phyloP scores from a whole-genome alignment of 2,797 vertebrate genomes.

The Tympanoctomys barrerae region DNA sequence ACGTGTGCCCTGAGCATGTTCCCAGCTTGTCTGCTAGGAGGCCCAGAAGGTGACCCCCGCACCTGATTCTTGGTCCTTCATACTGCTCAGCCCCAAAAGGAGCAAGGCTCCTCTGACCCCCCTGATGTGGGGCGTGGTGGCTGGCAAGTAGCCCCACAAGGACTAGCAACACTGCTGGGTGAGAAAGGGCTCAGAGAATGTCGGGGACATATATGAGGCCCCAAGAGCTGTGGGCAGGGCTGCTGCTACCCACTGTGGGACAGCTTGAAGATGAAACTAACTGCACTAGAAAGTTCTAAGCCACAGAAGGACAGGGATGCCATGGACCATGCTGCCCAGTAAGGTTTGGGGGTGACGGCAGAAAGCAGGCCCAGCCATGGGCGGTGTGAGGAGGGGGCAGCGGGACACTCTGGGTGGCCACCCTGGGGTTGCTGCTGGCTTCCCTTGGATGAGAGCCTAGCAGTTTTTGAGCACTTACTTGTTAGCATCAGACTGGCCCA shows the following conservation, averaged over 20 bases:
- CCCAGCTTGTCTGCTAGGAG: conserved; percentile 25
- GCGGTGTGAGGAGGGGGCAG: not conserved
- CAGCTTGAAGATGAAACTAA: not conserved
- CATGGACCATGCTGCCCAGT: not conserved
- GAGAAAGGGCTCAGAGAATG: not conserved
- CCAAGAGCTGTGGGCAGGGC: not conserved
- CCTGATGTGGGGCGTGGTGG: too few relatives aligned
- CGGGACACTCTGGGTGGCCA: not conserved
- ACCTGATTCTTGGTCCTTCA: not conserved
- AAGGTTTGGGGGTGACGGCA: not conserved
- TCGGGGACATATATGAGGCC: not conserved
- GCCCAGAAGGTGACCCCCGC: not conserved
- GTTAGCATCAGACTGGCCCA: not conserved
- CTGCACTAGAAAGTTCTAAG: not conserved
- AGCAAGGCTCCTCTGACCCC: not conserved
- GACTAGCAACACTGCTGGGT: not conserved
- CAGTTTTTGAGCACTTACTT: not conserved
- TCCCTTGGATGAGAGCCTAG: not conserved
- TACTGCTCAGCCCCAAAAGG: not conserved
- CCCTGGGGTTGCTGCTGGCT: not conserved
- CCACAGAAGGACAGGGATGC: not conserved
- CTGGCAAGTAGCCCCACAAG: not conserved
- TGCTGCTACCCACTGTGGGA: not conserved
- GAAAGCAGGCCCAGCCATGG: not conserved
- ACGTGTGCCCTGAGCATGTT: not conserved